Evolutionary conservation across 1,140 invertebrate genomes (phyloP), one percentile per base, ranked within the genome.

Genomic region (Zaprionus davidi): DNA sequence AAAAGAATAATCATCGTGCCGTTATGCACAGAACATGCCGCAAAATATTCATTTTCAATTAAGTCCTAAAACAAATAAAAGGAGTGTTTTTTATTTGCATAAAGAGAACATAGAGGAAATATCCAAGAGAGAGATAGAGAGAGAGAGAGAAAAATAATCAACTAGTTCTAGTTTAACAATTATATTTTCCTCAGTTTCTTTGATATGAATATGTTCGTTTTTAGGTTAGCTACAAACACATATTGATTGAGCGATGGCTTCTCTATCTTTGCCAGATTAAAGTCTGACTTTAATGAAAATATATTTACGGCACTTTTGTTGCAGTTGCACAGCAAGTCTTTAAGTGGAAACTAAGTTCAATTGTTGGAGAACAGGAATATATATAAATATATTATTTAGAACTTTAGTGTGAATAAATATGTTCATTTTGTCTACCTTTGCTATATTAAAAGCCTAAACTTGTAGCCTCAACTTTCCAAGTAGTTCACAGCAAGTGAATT

Each of bases 1-100:
- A 17, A 58, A 41, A 65, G 70, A 76, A 59, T 65, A 76, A 71
- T 76, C 65, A 64, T 65, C 36, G 60, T 46, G 24, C 44, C 68
- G 71, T 76, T 76, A 71, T 71, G 56, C 38, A 55, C 73, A 76
- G 59, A 66, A 46, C 36, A 26, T 34, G 11, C 17, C 20, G 15
- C 11, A 26, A 56, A 62, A 56, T 71, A 64, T 63, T 63, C 44
- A 20, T 60, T 55, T 66, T 71, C 60, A 60, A 76, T 76, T 65
- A 71, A 59, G 24, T 62, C 13, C 22, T 15, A 62, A 36, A 34
- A 36, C 2, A 31, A 70, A 56, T 31, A 22, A 22, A 57, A 17
- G 13, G 34, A 31, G 34, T 24, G 34, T 41, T 26, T 60, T 60
- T 22, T 12, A 55, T 34, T 38, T 24, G 44, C 46, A 20, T 28